Percentiles rank a stretch among this genome's conserved stretches.
These are phyloP conservation scores for Caenorhabditis wallacei DNA, from an alignment of 2,888 invertebrate genomes.

Conservation along the genomic window DNA sequence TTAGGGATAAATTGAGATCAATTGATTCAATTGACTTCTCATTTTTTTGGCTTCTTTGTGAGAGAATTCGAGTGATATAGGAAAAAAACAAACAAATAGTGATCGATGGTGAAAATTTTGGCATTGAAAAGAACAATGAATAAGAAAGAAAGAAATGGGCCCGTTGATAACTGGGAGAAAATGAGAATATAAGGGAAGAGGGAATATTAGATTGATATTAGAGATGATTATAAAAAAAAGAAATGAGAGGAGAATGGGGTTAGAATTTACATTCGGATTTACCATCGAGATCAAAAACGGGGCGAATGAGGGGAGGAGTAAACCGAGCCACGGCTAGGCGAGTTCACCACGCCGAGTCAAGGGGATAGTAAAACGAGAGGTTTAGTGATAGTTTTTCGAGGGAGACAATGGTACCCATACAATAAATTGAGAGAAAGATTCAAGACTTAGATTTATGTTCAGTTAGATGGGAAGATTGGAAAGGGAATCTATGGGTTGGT, in stretches of 20 bases:
- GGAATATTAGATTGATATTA: neutral
- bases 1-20: conserved; percentile 8
- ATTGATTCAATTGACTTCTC: conserved; percentile 38
- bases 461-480: no score
- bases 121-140: conserved; percentile 8
- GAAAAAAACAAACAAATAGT: neutral
- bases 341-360: no score
- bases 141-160: neutral
- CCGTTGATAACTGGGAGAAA: conserved; percentile 48
- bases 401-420: conserved; percentile 67
- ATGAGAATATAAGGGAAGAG: neutral
- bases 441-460: conserved; percentile 7
- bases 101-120: neutral
- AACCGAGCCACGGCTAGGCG: no score
- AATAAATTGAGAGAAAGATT: conserved; percentile 31
- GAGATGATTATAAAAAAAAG: no score
- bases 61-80: neutral
- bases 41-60: neutral
- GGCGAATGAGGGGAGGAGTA: neutral
- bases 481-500: neutral
- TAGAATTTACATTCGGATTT: conserved; percentile 11
- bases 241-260: conserved; percentile 11
- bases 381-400: conserved; percentile 13
- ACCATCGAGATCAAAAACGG: conserved; percentile 33
- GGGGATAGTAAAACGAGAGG: neutral